Percentiles rank a stretch among this genome's conserved stretches.
Evolutionary conservation across 2,797 vertebrate genomes (phyloP).

Genomic region (Tolypeutes matacus): DNA sequence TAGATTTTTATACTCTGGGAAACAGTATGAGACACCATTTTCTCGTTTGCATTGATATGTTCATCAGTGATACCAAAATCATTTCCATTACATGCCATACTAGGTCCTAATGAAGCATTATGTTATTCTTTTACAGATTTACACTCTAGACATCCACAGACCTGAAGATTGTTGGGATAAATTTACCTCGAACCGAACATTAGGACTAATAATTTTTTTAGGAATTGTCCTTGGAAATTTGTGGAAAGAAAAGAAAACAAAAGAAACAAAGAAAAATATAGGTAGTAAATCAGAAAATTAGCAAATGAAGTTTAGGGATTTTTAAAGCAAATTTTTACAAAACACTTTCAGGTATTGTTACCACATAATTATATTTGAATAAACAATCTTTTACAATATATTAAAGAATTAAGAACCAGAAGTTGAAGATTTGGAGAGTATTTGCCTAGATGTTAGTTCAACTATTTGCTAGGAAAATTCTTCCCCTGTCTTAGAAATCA

Average conservation of each 20-base stretch:
- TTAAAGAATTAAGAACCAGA: not conserved
- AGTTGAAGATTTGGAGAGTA: not conserved
- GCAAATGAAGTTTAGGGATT: not conserved
- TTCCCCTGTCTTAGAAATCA: not conserved
- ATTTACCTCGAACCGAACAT: slow-evolving; percentile 94
- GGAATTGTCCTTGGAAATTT: slow-evolving; percentile 95
- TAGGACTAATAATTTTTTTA: slow-evolving; percentile 93
- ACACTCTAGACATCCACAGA: slow-evolving; percentile 93
- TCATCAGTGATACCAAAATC: not conserved
- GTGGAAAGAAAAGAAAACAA: slow-evolving; percentile 89
- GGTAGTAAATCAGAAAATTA: slow-evolving; percentile 54
- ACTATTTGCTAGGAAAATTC: not conserved
- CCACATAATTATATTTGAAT: not conserved
- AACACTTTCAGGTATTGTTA: slow-evolving; percentile 20
- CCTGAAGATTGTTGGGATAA: slow-evolving; percentile 97
- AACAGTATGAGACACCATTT: not conserved
- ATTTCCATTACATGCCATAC: not conserved
- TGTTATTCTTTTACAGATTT: slow-evolving; percentile 90
- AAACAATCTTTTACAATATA: not conserved
- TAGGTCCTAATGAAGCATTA: not conserved
- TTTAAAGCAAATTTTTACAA: slow-evolving; percentile 21
- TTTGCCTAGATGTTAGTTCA: slow-evolving; percentile 14
- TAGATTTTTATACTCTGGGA: not conserved
- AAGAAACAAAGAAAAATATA: slow-evolving; percentile 67
- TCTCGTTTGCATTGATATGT: not conserved